These are phyloP conservation scores for Erannis defoliaria DNA, from an alignment of 2,888 invertebrate genomes.

Conservation along the genomic window DNA sequence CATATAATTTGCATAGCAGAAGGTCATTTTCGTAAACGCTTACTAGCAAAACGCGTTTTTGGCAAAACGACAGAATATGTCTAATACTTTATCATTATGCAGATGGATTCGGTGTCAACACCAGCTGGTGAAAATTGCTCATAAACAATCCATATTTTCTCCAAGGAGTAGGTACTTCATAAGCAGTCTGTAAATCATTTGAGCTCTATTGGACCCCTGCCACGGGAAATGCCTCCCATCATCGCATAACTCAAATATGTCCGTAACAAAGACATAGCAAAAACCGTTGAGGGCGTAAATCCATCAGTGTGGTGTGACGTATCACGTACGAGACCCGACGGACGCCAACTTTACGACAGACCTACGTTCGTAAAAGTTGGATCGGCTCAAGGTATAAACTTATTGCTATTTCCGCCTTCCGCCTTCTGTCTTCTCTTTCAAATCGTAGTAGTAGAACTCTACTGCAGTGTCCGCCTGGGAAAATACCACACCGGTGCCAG, in stretches of 20 bases:
- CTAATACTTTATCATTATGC: too few relatives aligned
- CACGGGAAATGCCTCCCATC: constrained; percentile 23
- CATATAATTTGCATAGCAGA: too few relatives aligned
- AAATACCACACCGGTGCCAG: too few relatives aligned
- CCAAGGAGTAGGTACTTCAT: constrained; percentile 10
- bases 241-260: constrained; percentile 36
- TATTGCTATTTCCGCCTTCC: background rate
- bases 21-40: too few relatives aligned
- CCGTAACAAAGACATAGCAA: constrained; percentile 63
- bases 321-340: constrained; percentile 73
- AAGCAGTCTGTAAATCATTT: constrained; percentile 16
- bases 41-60: too few relatives aligned
- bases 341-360: constrained; percentile 72
- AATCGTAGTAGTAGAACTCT: too few relatives aligned
- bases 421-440: too few relatives aligned
- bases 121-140: background rate
- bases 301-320: constrained; percentile 74
- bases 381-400: constrained; percentile 47
- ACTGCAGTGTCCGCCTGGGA: too few relatives aligned
- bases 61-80: too few relatives aligned
- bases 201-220: constrained; percentile 9
- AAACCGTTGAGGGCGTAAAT: constrained; percentile 72
- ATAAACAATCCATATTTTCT: background rate
- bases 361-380: constrained; percentile 69
- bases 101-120: background rate